Base-by-base conservation (phyloP, 1,140 invertebrate species). In the Eriosoma lanigerum region DNA sequence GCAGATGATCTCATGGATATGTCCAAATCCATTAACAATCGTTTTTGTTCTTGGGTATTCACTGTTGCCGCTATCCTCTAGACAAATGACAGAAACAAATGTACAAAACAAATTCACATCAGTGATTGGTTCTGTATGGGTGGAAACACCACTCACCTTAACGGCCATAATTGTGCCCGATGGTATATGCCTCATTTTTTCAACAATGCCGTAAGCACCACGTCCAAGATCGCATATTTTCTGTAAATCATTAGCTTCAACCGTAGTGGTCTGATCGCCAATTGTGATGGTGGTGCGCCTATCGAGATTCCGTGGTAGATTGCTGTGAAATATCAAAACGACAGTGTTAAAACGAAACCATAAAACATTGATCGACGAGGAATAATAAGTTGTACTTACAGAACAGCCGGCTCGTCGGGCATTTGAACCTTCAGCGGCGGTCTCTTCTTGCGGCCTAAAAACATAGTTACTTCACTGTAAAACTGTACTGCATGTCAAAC, bases 1-100 rank as follows among this genome's bases (percentile, higher is more conserved):
- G 95, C 96, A 84, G 96, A 96, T 82, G 94, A 96, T 82, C 96
- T 90, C 94, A 95, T 95, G 1, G 93, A 94, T 82, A 95, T 93
- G 87, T 98, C 97, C 70, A 99, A 88, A 86, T 99, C 98, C 95
- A 98, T 99, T 76, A 98, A 89, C 24, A 99, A 89, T 82, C 97
- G 90, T 86, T 98, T 98, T 83, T 94, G 91, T 86, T 98, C 96
- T 84, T 96, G 93, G 66, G 91, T 92, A 86, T 97, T 97, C 3
- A 97, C 94, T 66, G 94, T 96, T 82, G 94, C 92, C 76, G 95
- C 90, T 88, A 98, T 98, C 88, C 96, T 91, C 93, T 96, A 86
- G 81, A 73, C 60, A 73, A 0, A 3, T 26, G 0, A 56, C 0
- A 29, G 15, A 75, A 58, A 24, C 8, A 60, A 60, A 26, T 15